Percentiles rank a stretch among this genome's conserved stretches.
Conservation (phyloP, 2,797 vertebrate genomes). For the Poecilia picta region DNA sequence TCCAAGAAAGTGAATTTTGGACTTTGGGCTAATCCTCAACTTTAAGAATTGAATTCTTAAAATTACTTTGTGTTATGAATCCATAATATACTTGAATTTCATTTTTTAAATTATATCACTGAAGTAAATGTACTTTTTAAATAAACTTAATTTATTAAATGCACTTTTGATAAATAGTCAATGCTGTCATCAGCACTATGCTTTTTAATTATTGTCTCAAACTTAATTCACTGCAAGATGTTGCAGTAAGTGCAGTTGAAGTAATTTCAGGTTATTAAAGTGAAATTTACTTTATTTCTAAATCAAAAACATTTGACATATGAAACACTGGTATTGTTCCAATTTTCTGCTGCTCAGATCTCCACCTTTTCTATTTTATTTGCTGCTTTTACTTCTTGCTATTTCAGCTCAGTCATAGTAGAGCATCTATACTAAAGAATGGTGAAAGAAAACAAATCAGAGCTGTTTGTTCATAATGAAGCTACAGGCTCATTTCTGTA, state of each 20-base stretch:
- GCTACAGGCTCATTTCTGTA: not conserved
- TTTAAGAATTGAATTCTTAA: not conserved
- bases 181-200: not conserved
- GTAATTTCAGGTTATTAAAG: not conserved
- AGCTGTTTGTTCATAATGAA: not conserved
- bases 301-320: not conserved
- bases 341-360: not conserved
- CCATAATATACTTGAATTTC: not conserved
- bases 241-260: not conserved
- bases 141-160: not conserved
- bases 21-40: not conserved
- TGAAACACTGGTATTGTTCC: not conserved
- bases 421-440: not conserved
- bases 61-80: not conserved
- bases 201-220: not conserved
- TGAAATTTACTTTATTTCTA: not conserved
- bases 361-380: not conserved
- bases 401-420: not conserved
- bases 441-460: not conserved
- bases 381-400: not conserved
- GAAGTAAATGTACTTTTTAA: not conserved
- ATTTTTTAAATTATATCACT: not conserved
- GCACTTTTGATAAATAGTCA: not conserved
- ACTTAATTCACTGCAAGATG: not conserved
- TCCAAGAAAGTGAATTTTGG: not conserved